These are phyloP conservation scores for Hololepta plana DNA, from an alignment of 2,888 invertebrate species.

Conservation along the genomic window DNA sequence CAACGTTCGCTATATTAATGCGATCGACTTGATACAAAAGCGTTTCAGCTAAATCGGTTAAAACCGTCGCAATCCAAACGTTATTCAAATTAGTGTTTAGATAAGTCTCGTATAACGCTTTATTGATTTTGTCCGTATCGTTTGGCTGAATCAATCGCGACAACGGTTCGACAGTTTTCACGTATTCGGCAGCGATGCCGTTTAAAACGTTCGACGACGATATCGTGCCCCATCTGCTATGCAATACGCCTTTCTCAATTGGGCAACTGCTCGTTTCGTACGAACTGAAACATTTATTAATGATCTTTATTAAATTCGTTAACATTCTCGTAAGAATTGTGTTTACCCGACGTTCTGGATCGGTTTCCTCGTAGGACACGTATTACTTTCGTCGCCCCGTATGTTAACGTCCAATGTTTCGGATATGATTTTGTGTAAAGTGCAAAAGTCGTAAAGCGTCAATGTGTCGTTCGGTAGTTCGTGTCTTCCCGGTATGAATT, in stretches of 20 bases:
- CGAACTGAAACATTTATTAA: too few relatives aligned
- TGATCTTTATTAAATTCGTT: too few relatives aligned
- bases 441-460: constrained; percentile 29
- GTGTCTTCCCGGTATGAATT: constrained; percentile 33
- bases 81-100: too few relatives aligned
- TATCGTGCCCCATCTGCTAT: constrained; percentile 41
- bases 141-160: too few relatives aligned
- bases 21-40: constrained; percentile 41
- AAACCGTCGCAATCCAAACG: constrained; percentile 38
- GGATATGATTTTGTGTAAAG: constrained; percentile 38
- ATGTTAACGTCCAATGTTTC: constrained; percentile 37
- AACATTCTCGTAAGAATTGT: too few relatives aligned
- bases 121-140: too few relatives aligned
- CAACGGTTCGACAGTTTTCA: too few relatives aligned
- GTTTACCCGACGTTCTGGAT: constrained; percentile 12
- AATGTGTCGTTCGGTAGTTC: constrained; percentile 21
- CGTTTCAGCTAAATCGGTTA: constrained; percentile 49
- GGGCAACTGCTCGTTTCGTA: constrained; percentile 35
- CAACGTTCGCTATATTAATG: constrained; percentile 29
- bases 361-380: constrained; percentile 23
- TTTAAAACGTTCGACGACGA: constrained; percentile 21
- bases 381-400: constrained; percentile 36
- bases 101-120: too few relatives aligned
- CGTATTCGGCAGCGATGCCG: too few relatives aligned
- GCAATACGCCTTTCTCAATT: constrained; percentile 44